Evolutionary conservation across 2,113 vertebrate species (phyloP).

Genomic region (Campylomormyrus tamandua): DNA sequence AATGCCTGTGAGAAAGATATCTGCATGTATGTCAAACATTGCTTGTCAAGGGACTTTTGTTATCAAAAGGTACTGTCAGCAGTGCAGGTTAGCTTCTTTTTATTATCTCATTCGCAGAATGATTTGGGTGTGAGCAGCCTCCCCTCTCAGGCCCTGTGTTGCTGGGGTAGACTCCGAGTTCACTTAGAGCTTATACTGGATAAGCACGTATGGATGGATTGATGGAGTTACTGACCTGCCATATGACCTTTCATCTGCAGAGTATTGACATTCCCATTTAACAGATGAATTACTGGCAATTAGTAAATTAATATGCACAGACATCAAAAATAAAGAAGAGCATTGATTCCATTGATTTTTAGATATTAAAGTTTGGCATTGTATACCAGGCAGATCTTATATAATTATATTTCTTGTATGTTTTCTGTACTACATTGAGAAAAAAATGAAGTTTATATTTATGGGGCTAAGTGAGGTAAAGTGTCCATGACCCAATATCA

Average conservation of each 20-base stretch:
- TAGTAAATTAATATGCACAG: neutral
- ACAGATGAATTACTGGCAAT: neutral
- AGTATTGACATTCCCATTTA: neutral
- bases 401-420: neutral
- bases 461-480: neutral
- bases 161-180: neutral
- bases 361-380: neutral
- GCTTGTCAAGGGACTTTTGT: neutral
- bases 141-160: neutral
- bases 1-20: neutral
- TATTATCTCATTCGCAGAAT: neutral
- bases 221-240: neutral
- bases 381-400: neutral
- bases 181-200: neutral
- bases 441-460: neutral
- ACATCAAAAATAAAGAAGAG: neutral
- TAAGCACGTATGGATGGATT: neutral
- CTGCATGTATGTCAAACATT: neutral
- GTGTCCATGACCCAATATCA: neutral
- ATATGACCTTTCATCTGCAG: neutral
- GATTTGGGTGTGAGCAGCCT: neutral
- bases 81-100: neutral
- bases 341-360: neutral
- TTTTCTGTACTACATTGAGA: neutral
- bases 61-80: neutral